Evolutionary conservation across 2,113 vertebrate species (phyloP).

Genomic region (Nibea coibor): DNA sequence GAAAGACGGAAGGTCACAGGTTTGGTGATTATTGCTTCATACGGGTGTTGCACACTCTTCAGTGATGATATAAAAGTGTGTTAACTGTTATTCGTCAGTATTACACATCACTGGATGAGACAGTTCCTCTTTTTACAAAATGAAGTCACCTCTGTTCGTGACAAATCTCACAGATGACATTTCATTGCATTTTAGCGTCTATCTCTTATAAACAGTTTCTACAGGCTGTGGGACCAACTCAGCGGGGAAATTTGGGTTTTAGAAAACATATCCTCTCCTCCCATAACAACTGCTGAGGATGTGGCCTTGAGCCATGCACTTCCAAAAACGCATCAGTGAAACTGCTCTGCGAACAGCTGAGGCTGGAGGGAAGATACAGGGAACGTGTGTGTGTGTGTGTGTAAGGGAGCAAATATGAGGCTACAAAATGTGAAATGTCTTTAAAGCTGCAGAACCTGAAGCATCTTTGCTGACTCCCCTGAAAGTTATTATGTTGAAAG

Average conservation of each 20-base stretch:
- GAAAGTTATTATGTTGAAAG: no score
- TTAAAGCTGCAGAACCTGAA: background rate
- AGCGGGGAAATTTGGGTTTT: background rate
- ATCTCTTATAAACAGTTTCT: background rate
- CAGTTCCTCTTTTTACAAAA: background rate
- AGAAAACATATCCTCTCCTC: background rate
- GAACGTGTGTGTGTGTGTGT: background rate
- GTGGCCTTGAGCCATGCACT: slow-evolving; percentile 7
- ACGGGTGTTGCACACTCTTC: background rate
- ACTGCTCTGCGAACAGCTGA: background rate
- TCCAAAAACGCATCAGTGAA: slow-evolving; percentile 2
- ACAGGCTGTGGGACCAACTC: background rate
- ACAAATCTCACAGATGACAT: background rate
- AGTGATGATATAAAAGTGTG: background rate
- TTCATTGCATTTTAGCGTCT: background rate
- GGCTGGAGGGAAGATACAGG: background rate
- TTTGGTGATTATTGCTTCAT: slow-evolving; percentile 1
- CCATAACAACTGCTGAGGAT: background rate
- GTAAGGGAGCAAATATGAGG: background rate
- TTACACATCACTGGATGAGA: background rate
- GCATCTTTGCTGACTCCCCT: background rate
- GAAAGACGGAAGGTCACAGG: slow-evolving; percentile 41
- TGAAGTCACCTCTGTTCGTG: background rate
- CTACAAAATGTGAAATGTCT: background rate
- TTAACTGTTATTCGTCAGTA: background rate